These are phyloP conservation scores for Beroe forskalii DNA, from an alignment of 37 sponge, comb jelly and placozoan genomes.

Conservation along the genomic window DNA sequence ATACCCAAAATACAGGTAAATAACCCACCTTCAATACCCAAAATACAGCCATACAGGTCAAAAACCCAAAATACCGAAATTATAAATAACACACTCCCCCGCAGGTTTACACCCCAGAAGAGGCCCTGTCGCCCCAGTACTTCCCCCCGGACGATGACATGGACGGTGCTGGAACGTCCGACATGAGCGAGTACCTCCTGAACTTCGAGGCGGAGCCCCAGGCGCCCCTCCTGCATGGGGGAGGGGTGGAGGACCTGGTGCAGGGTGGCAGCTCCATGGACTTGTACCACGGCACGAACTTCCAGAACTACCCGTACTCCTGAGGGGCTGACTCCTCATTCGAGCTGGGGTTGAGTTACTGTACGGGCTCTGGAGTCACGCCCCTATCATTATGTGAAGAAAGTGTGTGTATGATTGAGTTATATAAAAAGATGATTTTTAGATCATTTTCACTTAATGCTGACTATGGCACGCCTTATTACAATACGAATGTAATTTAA, in stretches of 20 bases:
- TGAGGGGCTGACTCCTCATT: too few relatives aligned
- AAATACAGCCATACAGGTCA: too few relatives aligned
- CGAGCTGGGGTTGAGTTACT: too few relatives aligned
- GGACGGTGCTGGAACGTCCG: slow-evolving; percentile 5
- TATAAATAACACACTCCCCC: neutral
- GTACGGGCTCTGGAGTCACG: too few relatives aligned
- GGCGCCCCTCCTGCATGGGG: neutral
- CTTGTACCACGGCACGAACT: slow-evolving; percentile 8
- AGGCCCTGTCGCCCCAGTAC: slow-evolving; percentile 58
- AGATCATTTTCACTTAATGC: neutral
- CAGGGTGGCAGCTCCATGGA: slow-evolving; percentile 19
- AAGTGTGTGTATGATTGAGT: neutral
- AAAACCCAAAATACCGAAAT: too few relatives aligned
- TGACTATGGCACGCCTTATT: neutral
- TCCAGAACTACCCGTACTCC: slow-evolving; percentile 31
- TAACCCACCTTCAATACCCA: neutral
- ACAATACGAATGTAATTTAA: too few relatives aligned
- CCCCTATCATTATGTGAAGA: neutral
- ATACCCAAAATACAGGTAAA: neutral
- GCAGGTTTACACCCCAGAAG: slow-evolving; percentile 50
- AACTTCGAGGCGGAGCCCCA: slow-evolving; percentile 11
- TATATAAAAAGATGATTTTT: neutral
- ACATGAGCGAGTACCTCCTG: slow-evolving; percentile 15
- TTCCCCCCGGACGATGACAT: slow-evolving; percentile 54
- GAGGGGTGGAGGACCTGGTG: slow-evolving; percentile 12